Conservation (phyloP, 2,797 vertebrate genomes). For the Triplophysa bombifrons region DNA sequence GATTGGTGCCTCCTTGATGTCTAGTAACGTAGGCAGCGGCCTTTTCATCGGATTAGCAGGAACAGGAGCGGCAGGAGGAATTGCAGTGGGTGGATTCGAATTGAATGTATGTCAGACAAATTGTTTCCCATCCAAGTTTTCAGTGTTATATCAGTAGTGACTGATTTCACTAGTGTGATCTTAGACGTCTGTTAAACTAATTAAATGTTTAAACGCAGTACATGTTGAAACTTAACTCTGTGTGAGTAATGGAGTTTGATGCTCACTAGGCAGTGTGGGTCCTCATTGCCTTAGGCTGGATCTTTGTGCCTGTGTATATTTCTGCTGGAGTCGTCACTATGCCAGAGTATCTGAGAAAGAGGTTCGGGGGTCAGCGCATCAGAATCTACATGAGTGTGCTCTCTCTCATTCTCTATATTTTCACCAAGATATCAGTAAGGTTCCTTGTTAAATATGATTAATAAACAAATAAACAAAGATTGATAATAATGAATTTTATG, state of each 20-base stretch:
- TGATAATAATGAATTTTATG: too few species aligned
- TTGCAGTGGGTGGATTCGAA: slow-evolving; percentile 93
- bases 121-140: background rate
- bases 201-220: background rate
- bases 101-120: slow-evolving; percentile 83
- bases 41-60: slow-evolving; percentile 91
- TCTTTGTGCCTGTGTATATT: slow-evolving; percentile 93
- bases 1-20: slow-evolving; percentile 97
- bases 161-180: background rate
- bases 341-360: slow-evolving; percentile 92
- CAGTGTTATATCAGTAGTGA: background rate
- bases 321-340: slow-evolving; percentile 90
- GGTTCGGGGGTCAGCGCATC: slow-evolving; percentile 93
- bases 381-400: slow-evolving; percentile 90
- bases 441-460: background rate
- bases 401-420: slow-evolving; percentile 92
- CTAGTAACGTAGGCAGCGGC: slow-evolving; percentile 94
- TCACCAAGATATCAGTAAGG: slow-evolving; percentile 94
- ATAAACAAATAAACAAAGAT: background rate
- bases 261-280: slow-evolving; percentile 84
- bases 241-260: slow-evolving; percentile 1
- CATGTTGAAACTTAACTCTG: background rate
- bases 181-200: background rate
- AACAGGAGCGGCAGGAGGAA: slow-evolving; percentile 89
- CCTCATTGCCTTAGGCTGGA: slow-evolving; percentile 91